Evolutionary conservation across 2,797 vertebrate genomes (phyloP).

Genomic region (Enoplosus armatus): DNA sequence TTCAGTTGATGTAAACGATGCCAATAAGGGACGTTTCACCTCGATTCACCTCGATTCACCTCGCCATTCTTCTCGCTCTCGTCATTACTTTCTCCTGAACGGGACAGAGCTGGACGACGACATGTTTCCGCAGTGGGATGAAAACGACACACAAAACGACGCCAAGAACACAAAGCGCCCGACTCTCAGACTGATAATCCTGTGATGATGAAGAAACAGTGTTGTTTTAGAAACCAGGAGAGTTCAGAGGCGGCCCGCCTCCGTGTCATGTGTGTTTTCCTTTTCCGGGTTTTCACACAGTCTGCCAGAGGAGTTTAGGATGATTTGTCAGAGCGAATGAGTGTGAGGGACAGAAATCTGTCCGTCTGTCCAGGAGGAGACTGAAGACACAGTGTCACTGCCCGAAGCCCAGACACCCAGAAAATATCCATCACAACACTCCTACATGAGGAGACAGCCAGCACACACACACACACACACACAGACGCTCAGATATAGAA

Average conservation of each 20-base stretch:
- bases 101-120: neutral
- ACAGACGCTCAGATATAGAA: neutral
- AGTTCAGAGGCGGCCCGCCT: neutral
- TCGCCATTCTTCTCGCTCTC: no score
- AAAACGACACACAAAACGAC: neutral
- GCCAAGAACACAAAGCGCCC: neutral
- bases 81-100: neutral
- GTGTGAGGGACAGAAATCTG: conserved; percentile 39
- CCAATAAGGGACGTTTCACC: neutral
- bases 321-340: conserved; percentile 57
- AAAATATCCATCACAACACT: conserved; percentile 19
- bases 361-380: conserved; percentile 40
- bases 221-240: neutral
- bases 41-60: neutral
- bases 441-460: conserved; percentile 14
- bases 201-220: neutral
- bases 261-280: neutral
- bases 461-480: neutral
- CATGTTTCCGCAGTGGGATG: neutral
- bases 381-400: conserved; percentile 7
- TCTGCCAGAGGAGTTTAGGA: conserved; percentile 17
- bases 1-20: neutral
- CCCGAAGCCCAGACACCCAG: conserved; percentile 16
- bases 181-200: neutral
- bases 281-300: neutral